These are phyloP conservation scores for Parauchenoglanis punctatus DNA, from an alignment of 2,797 vertebrate genomes.

Conservation along the genomic window DNA sequence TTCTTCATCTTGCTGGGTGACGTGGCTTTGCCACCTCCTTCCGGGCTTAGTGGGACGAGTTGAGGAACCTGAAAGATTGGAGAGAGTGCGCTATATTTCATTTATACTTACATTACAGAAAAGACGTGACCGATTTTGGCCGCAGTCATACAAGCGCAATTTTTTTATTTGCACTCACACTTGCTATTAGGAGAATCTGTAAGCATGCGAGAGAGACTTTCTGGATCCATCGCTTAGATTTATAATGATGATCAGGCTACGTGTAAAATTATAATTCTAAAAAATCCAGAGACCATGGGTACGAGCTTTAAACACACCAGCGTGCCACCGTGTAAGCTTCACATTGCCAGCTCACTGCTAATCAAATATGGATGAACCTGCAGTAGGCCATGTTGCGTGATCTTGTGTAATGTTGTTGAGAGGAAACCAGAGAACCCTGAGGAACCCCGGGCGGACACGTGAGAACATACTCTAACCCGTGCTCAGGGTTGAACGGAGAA, in stretches of 20 bases:
- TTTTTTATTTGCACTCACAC: neutral
- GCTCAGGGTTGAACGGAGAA: neutral
- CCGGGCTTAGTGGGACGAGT: conserved; percentile 79
- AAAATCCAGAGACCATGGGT: neutral
- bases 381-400: neutral
- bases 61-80: conserved; percentile 77
- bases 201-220: neutral
- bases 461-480: neutral
- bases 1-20: conserved; percentile 89
- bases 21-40: conserved; percentile 84
- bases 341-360: neutral
- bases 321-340: neutral
- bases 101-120: neutral
- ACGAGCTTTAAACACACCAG: neutral
- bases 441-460: neutral
- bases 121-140: neutral
- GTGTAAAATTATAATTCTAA: neutral
- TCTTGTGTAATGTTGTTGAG: neutral
- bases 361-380: neutral
- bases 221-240: neutral
- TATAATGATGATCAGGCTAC: neutral
- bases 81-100: neutral
- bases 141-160: no score
- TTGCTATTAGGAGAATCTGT: neutral
- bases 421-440: neutral